These are phyloP conservation scores for Pontoporia blainvillei DNA, from an alignment of 2,113 vertebrate genomes.

Conservation along the genomic window DNA sequence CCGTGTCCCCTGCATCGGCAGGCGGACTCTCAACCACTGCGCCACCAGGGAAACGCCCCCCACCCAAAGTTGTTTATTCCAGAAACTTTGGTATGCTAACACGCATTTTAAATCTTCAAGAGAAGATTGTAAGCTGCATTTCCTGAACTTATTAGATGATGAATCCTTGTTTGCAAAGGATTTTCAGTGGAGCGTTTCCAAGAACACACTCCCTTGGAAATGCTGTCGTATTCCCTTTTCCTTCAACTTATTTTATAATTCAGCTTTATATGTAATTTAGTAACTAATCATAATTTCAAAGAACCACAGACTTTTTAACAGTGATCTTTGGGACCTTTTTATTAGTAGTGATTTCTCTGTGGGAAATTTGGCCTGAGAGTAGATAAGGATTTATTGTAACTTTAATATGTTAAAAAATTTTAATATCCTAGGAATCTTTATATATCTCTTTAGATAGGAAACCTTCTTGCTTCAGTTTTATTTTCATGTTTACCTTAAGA, in stretches of 20 bases:
- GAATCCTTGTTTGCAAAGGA: background rate
- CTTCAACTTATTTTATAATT: slow-evolving; percentile 24
- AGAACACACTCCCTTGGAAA: background rate
- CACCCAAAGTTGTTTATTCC: background rate
- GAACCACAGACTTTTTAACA: slow-evolving; percentile 1
- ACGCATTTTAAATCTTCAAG: background rate
- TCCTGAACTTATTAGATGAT: background rate
- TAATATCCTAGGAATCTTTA: background rate
- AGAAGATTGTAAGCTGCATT: background rate
- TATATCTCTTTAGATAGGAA: slow-evolving; percentile 13
- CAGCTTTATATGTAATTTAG: background rate
- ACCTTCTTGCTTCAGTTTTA: slow-evolving; percentile 8
- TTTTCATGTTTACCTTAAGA: background rate
- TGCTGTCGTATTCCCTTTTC: background rate
- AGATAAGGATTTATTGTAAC: background rate
- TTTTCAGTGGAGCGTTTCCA: background rate
- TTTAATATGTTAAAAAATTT: background rate
- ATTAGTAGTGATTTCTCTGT: background rate
- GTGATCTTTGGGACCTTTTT: background rate
- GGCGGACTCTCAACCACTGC: no score
- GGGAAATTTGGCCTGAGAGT: background rate
- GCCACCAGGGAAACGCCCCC: no score
- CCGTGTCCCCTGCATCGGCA: no score
- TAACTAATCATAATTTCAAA: slow-evolving; percentile 19
- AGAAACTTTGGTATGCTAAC: background rate